phyloP scores from a whole-genome alignment of 2,113 vertebrate genomes.

The Anguilla japonica region DNA sequence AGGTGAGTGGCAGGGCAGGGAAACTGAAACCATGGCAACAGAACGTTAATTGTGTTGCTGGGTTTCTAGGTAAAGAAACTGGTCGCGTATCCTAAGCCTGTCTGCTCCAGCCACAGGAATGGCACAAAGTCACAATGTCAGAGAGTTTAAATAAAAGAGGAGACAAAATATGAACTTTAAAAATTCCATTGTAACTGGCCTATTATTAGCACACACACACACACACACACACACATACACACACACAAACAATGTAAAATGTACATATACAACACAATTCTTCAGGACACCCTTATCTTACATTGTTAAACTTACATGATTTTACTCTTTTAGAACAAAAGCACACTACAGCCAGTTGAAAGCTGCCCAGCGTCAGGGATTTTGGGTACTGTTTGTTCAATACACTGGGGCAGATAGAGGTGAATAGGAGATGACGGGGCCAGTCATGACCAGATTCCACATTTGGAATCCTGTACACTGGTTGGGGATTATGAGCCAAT shows the following conservation, averaged over 20 bases:
- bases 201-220: conserved; percentile 19
- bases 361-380: no score
- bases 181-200: conserved; percentile 25
- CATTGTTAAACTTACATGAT: no score
- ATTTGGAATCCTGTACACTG: neutral
- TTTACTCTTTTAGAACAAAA: no score
- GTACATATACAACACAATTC: neutral
- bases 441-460: neutral
- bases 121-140: neutral
- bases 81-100: no score
- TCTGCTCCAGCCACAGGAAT: neutral
- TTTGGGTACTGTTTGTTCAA: no score
- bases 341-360: no score
- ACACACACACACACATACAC: neutral
- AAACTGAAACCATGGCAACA: neutral
- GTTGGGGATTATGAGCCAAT: neutral
- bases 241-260: neutral
- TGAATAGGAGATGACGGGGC: neutral
- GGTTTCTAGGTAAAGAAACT: neutral
- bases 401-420: no score
- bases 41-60: neutral
- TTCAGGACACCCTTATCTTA: neutral
- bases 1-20: neutral
- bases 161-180: conserved; percentile 23
- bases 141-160: neutral